A percentile compares a stretch with the other conserved stretches of the same genome.
Conservation (phyloP, 2,797 vertebrate genomes). For the Poecile montanus region DNA sequence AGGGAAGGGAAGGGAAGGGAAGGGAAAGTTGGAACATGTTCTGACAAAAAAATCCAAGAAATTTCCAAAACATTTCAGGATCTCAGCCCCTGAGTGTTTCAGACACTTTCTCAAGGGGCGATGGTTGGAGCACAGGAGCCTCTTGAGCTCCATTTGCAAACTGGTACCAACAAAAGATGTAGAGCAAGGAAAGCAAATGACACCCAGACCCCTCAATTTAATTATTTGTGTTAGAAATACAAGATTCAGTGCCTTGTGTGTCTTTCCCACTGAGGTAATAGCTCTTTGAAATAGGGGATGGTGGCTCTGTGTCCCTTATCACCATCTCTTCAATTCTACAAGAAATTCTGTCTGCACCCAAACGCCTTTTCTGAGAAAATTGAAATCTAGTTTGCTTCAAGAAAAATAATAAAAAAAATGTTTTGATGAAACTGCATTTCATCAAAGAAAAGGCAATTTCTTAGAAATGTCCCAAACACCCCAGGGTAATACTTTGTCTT, state of each 20-base stretch:
- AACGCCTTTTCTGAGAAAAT: neutral
- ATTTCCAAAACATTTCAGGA: neutral
- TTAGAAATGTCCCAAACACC: neutral
- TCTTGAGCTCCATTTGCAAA: neutral
- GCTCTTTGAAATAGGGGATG: neutral
- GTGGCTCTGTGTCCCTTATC: neutral
- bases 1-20: neutral
- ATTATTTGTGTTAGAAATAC: neutral
- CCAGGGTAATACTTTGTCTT: neutral
- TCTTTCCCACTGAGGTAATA: neutral
- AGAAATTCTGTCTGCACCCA: neutral
- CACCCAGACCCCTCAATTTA: neutral
- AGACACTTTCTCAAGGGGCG: neutral
- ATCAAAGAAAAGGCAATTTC: slow-evolving; percentile 2
- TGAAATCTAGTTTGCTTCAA: neutral
- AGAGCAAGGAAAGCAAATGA: neutral
- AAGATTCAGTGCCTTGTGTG: neutral
- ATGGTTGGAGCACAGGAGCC: neutral
- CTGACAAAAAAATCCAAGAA: neutral
- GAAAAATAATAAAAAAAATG: neutral
- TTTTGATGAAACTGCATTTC: neutral
- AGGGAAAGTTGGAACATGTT: neutral
- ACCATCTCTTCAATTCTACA: neutral
- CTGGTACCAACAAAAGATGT: neutral
- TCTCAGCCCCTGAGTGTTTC: neutral